phyloP scores from a whole-genome alignment of 2,113 vertebrate species.

The Potamarius usumacintae region DNA sequence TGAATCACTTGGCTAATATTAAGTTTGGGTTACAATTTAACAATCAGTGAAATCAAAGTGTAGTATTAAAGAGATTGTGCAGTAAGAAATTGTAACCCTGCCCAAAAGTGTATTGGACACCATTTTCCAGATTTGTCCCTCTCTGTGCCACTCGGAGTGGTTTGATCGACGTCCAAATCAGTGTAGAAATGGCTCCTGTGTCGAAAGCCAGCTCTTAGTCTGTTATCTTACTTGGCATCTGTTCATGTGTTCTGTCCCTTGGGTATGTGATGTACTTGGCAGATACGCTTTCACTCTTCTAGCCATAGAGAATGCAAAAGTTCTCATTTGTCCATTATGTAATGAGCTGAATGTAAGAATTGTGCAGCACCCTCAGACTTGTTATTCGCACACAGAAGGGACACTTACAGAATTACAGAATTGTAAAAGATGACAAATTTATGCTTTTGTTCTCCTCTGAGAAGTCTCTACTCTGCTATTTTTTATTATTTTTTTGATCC shows the following conservation, averaged over 20 bases:
- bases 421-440: neutral
- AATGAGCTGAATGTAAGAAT: neutral
- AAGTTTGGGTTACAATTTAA: neutral
- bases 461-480: neutral
- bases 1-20: neutral
- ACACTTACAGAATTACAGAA: neutral
- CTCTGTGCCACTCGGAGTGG: neutral
- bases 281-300: conserved; percentile 36
- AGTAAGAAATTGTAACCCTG: neutral
- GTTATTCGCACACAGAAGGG: neutral
- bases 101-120: neutral
- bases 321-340: neutral
- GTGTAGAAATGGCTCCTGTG: conserved; percentile 9
- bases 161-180: conserved; percentile 4
- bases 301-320: conserved; percentile 28
- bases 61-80: neutral
- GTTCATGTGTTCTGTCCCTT: conserved; percentile 20
- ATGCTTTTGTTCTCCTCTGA: neutral
- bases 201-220: conserved; percentile 19
- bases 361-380: neutral
- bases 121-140: neutral
- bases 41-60: neutral
- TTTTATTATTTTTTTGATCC: neutral
- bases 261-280: conserved; percentile 39
- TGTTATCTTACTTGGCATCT: conserved; percentile 16